phyloP scores from a whole-genome alignment of 2,888 invertebrate species.

The Keiferia lycopersicella region DNA sequence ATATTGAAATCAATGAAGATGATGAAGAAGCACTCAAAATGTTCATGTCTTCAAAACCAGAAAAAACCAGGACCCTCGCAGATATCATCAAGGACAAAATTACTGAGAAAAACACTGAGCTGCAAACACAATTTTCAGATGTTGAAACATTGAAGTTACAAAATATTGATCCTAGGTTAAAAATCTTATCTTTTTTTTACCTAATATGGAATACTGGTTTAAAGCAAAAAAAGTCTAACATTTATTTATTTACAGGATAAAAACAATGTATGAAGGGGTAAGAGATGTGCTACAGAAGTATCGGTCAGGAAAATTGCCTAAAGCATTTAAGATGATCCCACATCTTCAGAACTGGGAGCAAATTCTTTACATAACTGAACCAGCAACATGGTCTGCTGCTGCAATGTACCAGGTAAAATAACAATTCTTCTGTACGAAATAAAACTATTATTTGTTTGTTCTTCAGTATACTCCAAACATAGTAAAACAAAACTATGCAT shows the following conservation, averaged over 20 bases:
- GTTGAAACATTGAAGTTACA: conserved; percentile 87
- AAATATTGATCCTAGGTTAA: conserved; percentile 89
- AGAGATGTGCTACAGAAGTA: conserved; percentile 93
- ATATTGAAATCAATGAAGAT: conserved; percentile 90
- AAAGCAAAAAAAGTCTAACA: not conserved
- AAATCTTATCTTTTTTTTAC: not conserved
- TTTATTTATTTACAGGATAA: conserved; percentile 75
- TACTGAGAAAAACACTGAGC: conserved; percentile 94
- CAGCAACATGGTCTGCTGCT: conserved; percentile 98
- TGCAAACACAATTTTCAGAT: conserved; percentile 93
- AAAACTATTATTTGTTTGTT: not conserved
- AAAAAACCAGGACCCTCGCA: conserved; percentile 87
- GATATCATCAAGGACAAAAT: conserved; percentile 97
- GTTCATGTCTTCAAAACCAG: conserved; percentile 82
- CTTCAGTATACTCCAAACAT: too few relatives aligned
- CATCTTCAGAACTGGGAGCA: conserved; percentile 97
- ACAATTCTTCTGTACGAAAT: too few relatives aligned
- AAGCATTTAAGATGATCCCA: conserved; percentile 98
- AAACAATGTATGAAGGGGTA: conserved; percentile 95
- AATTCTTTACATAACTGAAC: conserved; percentile 91
- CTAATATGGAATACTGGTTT: too few relatives aligned
- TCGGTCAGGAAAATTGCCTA: conserved; percentile 97
- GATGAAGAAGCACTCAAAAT: conserved; percentile 93
- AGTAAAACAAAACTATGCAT: too few relatives aligned
- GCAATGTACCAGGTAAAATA: conserved; percentile 96